These are phyloP conservation scores for Xylocopa sonorina DNA, from an alignment of 1,140 invertebrate species.

Conservation along the genomic window DNA sequence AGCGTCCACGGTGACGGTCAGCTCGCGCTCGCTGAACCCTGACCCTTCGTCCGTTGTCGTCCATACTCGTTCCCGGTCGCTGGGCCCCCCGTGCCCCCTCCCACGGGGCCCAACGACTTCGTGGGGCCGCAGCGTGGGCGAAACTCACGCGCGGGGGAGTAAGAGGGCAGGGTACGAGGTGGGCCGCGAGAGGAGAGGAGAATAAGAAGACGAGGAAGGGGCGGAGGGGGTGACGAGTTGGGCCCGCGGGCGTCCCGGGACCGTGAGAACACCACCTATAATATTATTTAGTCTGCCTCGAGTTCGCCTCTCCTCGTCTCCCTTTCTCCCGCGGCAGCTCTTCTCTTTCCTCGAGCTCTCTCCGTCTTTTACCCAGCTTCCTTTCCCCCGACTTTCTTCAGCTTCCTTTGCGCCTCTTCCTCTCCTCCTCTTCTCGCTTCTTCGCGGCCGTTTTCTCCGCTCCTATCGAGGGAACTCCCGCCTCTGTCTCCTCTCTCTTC, in stretches of 20 bases:
- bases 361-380: constrained; percentile 22
- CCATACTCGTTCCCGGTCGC: constrained; percentile 47
- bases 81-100: constrained; percentile 52
- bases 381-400: constrained; percentile 17
- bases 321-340: constrained; percentile 23
- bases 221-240: constrained; percentile 76
- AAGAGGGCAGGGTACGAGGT: constrained; percentile 65
- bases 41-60: constrained; percentile 74
- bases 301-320: constrained; percentile 61
- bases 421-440: constrained; percentile 31
- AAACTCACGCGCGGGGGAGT: constrained; percentile 65
- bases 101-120: constrained; percentile 55
- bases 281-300: constrained; percentile 82
- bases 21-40: constrained; percentile 80
- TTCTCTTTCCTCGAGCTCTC: constrained; percentile 38
- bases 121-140: constrained; percentile 76
- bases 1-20: constrained; percentile 81
- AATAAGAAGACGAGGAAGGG: constrained; percentile 51
- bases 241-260: constrained; percentile 81
- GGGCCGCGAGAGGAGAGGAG: constrained; percentile 75
- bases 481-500: background rate
- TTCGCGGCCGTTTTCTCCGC: constrained; percentile 16
- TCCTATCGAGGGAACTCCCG: background rate
- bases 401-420: background rate
- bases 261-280: constrained; percentile 83